Base-by-base conservation (phyloP, 2,113 vertebrate species). In the Calonectris borealis region DNA sequence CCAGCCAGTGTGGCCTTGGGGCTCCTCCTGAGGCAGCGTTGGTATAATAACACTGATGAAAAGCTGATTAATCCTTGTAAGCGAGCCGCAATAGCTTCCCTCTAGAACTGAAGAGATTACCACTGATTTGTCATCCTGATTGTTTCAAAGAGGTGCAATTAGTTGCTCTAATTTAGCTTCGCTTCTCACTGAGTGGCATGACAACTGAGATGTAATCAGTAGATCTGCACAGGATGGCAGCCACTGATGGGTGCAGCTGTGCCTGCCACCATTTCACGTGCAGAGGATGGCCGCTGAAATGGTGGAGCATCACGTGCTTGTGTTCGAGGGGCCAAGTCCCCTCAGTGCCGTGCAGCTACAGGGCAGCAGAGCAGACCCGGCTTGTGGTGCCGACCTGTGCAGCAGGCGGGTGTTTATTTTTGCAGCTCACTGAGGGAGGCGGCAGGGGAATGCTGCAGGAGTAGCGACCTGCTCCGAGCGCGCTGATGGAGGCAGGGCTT, bases 141-240 rank as follows among this genome's bases (percentile, higher is more conserved):
- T 96, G 96, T 96, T 96, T 97, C 95, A 66, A 62, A 93, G 95
- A 94, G 83, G 94, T 94, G 96, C 92, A 94, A 95, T 97, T 95
- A 95, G 95, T 94, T 93, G 96, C 90, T 97, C 95, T 96, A 94
- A 96, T 96, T 97, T 95, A 94, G 96, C 93, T 49, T n/a, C 0
- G 1, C 85, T 49, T 85, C 83, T 68, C 12, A 1, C 46, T 17
- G 82, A 93, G 91, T 26, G 57, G 64, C 26, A 29, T 62, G 86
- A 94, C 95, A 69, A 73, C 36, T 7, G 72, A 31, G 84, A 83
- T 15, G 93, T 3, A 91, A 95, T 83, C 96, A 91, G 93, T 4
- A 32, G 81, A 46, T 62, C 49, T 13, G 34, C n/a, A 21, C 6
- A 6, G 8, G 24, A 22, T 32, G 91, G 66, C 58, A 58, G 70